phyloP scores from a whole-genome alignment of 1,140 invertebrate species.

The Panulirus ornatus region DNA sequence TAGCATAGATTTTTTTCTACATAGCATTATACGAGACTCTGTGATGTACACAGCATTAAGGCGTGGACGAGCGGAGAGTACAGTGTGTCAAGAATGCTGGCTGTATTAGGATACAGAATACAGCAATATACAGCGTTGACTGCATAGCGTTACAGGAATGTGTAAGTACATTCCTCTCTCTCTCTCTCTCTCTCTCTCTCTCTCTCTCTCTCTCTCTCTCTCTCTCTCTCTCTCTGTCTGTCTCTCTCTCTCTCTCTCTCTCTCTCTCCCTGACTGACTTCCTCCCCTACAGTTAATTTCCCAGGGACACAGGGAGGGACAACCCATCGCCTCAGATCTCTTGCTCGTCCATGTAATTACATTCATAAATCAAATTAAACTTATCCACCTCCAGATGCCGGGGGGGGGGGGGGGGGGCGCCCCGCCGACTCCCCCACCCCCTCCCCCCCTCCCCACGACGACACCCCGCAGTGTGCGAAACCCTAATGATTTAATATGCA shows the following conservation, averaged over 20 bases:
- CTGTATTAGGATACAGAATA: too few species aligned
- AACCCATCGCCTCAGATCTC: not conserved
- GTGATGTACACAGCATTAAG: too few species aligned
- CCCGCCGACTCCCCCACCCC: not conserved
- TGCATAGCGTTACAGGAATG: not conserved
- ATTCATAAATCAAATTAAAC: too few species aligned
- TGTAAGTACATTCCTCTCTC: not conserved
- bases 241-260: slow-evolving; percentile 23
- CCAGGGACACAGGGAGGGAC: too few species aligned
- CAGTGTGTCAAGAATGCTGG: too few species aligned
- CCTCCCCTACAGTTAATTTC: not conserved
- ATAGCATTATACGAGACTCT: too few species aligned
- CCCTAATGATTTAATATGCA: not conserved
- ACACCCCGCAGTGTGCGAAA: not conserved
- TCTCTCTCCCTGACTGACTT: too few species aligned
- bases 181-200: slow-evolving; percentile 1
- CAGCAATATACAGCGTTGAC: not conserved
- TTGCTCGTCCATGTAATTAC: not conserved
- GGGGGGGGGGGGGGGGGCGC: too few species aligned
- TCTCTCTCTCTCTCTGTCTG: slow-evolving; percentile 17
- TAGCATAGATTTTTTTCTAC: too few species aligned
- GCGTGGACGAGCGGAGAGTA: too few species aligned
- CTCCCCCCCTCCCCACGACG: not conserved
- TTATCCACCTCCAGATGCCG: not conserved
- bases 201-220: slow-evolving; percentile 11